These are phyloP conservation scores for Argyresthia goedartella DNA, from an alignment of 2,888 invertebrate genomes.

Conservation along the genomic window DNA sequence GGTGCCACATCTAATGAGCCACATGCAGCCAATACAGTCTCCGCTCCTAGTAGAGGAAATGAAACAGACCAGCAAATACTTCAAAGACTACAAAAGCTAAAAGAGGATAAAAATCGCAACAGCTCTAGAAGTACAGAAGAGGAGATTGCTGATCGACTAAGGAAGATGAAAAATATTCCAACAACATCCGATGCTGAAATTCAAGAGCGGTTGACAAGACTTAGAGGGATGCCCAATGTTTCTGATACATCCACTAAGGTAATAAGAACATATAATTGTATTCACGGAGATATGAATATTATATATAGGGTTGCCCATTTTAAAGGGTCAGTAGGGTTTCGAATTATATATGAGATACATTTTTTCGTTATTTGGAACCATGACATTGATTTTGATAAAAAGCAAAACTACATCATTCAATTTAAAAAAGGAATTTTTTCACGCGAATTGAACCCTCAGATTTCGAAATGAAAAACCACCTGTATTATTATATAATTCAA, in stretches of 20 bases:
- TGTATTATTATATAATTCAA: too few relatives aligned
- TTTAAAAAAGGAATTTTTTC: too few relatives aligned
- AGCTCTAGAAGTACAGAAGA: slow-evolving; percentile 20
- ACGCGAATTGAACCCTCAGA: too few relatives aligned
- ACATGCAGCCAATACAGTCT: slow-evolving; percentile 4
- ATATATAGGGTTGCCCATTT: background rate
- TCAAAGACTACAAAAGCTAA: slow-evolving; percentile 77
- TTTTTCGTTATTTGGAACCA: too few relatives aligned
- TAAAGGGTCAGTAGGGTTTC: too few relatives aligned
- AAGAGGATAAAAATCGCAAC: slow-evolving; percentile 56
- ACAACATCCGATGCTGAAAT: slow-evolving; percentile 75
- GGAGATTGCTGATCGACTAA: slow-evolving; percentile 36
- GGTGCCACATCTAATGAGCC: slow-evolving; percentile 15
- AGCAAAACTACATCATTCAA: too few relatives aligned
- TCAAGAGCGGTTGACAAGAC: slow-evolving; percentile 72
- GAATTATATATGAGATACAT: too few relatives aligned
- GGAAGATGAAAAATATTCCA: slow-evolving; percentile 40
- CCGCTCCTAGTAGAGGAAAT: slow-evolving; percentile 29
- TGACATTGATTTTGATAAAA: too few relatives aligned
- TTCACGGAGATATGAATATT: background rate
- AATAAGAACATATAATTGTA: background rate
- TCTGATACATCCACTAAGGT: background rate
- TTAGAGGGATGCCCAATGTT: slow-evolving; percentile 70
- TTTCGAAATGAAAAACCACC: too few relatives aligned
- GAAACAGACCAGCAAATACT: slow-evolving; percentile 74